Evolutionary conservation across 2,797 vertebrate species (phyloP), one percentile per base, ranked within the genome.

Genomic region (Ceryle rudis): DNA sequence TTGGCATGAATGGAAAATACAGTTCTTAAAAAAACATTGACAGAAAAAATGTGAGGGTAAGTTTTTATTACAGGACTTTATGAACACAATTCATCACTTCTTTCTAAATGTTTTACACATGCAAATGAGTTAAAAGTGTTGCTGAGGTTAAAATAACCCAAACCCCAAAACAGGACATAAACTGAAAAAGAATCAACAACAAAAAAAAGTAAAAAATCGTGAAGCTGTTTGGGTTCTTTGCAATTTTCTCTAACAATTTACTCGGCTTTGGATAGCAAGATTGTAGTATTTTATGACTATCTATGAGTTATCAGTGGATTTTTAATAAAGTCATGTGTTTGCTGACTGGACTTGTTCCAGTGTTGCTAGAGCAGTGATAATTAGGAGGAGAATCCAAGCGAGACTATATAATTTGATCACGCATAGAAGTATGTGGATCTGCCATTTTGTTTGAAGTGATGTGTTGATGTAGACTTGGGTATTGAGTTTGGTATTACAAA

Each of bases 281-380:
- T 20, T 23, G 6, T 11, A 70, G 33, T 79, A 60, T 70, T 81
- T 95, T 90, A 55, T 69, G 10, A 91, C 22, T 71, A 44, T 88
- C 28, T 51, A 13, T 79, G 42, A 94, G 70, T 58, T 94, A 26
- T 80, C 26, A 58, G n/a, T 77, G 57, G 44, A 29, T 95, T 80
- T 62, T 92, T 88, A 70, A 15, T 31, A 39, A 23, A 55, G 47
- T 44, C 37, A 44, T 78, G 7, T 75, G 51, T 61, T 93, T 91
- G 28, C 79, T 88, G 58, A 28, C 10, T 81, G 49, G 42, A 62
- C 28, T 47, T 78, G 26, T 54, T 90, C 64, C 44, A 51, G 9
- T 42, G 60, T 92, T 83, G 46, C 81, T 93, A 41, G 95, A 91
- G 86, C 67, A 79, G 44, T 66, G 66, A 90, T 85, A 74, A 31